phyloP scores from a whole-genome alignment of 1,140 invertebrate genomes.

The Drosophila erecta region DNA sequence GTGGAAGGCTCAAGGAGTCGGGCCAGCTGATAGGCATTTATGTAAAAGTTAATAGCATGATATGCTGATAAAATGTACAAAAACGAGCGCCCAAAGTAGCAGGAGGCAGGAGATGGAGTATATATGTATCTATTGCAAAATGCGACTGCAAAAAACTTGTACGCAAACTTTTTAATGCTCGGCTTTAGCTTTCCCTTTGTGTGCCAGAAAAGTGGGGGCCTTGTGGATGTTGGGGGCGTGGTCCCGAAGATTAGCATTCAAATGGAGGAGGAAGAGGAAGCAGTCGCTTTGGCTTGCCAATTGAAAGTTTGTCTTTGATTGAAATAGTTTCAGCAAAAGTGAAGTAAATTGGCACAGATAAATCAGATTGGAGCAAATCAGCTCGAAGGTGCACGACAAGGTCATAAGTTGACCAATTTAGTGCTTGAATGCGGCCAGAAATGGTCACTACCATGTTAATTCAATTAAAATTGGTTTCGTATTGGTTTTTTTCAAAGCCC shows the following conservation, averaged over 20 bases:
- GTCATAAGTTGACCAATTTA: neutral
- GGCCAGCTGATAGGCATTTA: slow-evolving; percentile 54
- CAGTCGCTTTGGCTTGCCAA: slow-evolving; percentile 18
- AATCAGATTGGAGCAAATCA: slow-evolving; percentile 11
- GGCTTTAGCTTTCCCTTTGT: slow-evolving; percentile 4
- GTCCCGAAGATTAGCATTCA: slow-evolving; percentile 32
- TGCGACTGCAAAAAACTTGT: slow-evolving; percentile 8
- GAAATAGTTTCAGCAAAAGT: slow-evolving; percentile 9
- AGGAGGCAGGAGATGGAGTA: neutral
- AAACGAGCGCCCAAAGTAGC: slow-evolving; percentile 16
- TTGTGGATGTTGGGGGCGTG: neutral
- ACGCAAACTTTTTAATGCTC: slow-evolving; percentile 32
- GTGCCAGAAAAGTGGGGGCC: no score
- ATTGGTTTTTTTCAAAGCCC: no score
- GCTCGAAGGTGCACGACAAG: neutral
- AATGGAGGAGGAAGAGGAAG: slow-evolving; percentile 9
- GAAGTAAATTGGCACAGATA: neutral
- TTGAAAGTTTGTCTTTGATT: slow-evolving; percentile 41
- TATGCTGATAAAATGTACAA: slow-evolving; percentile 52
- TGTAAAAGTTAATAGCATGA: slow-evolving; percentile 58
- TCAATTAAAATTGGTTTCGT: neutral
- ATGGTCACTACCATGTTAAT: neutral
- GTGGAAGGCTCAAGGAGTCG: neutral
- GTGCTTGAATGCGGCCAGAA: neutral
- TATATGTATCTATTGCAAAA: neutral